These are phyloP conservation scores for Drosophila novamexicana DNA, from an alignment of 1,140 invertebrate species.

Conservation along the genomic window DNA sequence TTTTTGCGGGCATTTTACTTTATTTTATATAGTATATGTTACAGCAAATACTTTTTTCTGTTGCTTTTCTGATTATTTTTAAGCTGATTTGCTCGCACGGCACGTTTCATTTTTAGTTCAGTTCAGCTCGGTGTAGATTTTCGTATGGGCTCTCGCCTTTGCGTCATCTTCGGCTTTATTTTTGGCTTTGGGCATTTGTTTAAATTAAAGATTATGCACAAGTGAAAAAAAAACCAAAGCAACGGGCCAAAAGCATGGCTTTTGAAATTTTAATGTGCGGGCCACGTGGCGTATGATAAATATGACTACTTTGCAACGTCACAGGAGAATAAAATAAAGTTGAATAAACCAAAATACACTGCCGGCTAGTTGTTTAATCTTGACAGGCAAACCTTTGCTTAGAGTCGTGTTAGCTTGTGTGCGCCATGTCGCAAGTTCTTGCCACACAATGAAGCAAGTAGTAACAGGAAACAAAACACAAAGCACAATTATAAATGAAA, in stretches of 20 bases:
- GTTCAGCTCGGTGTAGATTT: slow-evolving; percentile 48
- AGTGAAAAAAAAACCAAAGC: slow-evolving; percentile 31
- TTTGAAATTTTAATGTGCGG: slow-evolving; percentile 74
- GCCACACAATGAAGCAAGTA: slow-evolving; percentile 23
- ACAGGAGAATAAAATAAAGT: neutral
- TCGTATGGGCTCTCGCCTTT: slow-evolving; percentile 19
- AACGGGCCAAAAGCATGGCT: slow-evolving; percentile 24
- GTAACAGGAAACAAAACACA: slow-evolving; percentile 18
- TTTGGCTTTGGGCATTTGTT: slow-evolving; percentile 77
- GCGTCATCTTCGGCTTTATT: slow-evolving; percentile 54
- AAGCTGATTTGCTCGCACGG: slow-evolving; percentile 69
- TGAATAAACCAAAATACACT: neutral
- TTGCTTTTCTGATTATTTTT: slow-evolving; percentile 61
- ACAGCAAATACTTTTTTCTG: slow-evolving; percentile 25
- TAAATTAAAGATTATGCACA: slow-evolving; percentile 79
- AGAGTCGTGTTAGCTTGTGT: slow-evolving; percentile 48
- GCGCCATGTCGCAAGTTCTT: slow-evolving; percentile 21
- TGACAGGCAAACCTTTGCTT: neutral
- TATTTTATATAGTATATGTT: slow-evolving; percentile 38
- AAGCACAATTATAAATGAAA: slow-evolving; percentile 58
- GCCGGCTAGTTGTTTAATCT: neutral
- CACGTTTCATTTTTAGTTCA: slow-evolving; percentile 67
- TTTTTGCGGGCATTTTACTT: slow-evolving; percentile 40
- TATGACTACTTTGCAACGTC: slow-evolving; percentile 43
- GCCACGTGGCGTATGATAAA: slow-evolving; percentile 59